Evolutionary conservation across 1,140 invertebrate species (phyloP), one percentile per base, ranked within the genome.

Genomic region (Pogonomyrmex barbatus): DNA sequence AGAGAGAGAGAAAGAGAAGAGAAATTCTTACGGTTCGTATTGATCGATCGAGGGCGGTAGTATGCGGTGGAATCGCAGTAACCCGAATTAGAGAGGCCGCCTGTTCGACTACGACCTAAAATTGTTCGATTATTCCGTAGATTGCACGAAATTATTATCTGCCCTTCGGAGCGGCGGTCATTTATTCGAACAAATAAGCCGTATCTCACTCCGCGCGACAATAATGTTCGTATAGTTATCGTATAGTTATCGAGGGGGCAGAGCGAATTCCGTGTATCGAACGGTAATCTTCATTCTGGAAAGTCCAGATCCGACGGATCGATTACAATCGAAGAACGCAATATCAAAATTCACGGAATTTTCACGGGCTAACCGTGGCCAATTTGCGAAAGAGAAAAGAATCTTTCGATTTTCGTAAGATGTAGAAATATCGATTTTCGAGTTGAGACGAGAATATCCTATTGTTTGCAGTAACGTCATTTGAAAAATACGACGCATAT

Each of bases 21-120:
- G 24, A 0, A 0, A 85, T 88, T 65, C 79, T 84, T 52, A 54
- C 47, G 60, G 68, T 60, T 77, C 67, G 84, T 91, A 91, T 91
- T 89, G 90, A 91, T 91, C 90, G 85, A 54, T 33, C 63, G 56
- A 62, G 85, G 76, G n/a, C 17, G 42, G 79, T 81, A 79, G 75
- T 84, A 78, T 77, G 85, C 83, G 87, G 86, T 77, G 83, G 88
- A 76, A 89, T 90, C 87, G 83, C 63, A 84, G 77, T 81, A 85
- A 89, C 60, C 60, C 67, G 85, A 90, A 91, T 91, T 91, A 88
- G 63, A 70, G 78, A 70, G 78, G 56, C 79, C 60, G 67, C 56
- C 68, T 68, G 54, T 54, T 52, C 14, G 14, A 45, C 60, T 24
- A 12, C 58, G 45, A 52, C 60, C 60, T 30, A 70, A 79, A 85